phyloP scores from a whole-genome alignment of 2,888 invertebrate species.

The Drymonia ruficornis region DNA sequence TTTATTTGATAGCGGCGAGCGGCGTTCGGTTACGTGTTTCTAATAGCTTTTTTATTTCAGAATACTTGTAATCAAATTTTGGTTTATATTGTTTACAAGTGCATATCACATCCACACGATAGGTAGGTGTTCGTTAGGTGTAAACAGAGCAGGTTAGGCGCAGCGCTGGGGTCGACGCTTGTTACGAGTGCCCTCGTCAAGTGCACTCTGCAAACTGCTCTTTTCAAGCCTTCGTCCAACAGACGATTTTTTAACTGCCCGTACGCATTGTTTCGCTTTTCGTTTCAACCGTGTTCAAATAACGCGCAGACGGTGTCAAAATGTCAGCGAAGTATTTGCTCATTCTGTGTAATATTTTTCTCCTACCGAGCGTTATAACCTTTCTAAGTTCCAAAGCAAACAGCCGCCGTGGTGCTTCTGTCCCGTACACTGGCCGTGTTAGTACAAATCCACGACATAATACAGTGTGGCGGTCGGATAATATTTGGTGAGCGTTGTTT shows the following conservation, averaged over 20 bases:
- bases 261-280: slow-evolving; percentile 54
- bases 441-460: slow-evolving; percentile 76
- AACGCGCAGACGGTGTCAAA: slow-evolving; percentile 39
- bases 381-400: slow-evolving; percentile 72
- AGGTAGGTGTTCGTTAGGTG: slow-evolving; percentile 59
- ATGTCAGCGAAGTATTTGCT: slow-evolving; percentile 40
- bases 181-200: slow-evolving; percentile 62
- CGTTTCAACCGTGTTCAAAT: slow-evolving; percentile 46
- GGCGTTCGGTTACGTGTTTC: slow-evolving; percentile 48
- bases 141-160: slow-evolving; percentile 67
- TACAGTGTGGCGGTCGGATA: slow-evolving; percentile 71
- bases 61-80: background rate
- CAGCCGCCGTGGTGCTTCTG: slow-evolving; percentile 63
- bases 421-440: slow-evolving; percentile 60
- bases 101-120: slow-evolving; percentile 38
- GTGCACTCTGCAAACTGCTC: slow-evolving; percentile 73
- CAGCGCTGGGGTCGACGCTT: slow-evolving; percentile 60
- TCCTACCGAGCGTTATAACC: slow-evolving; percentile 49
- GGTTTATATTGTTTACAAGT: slow-evolving; percentile 23
- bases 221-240: slow-evolving; percentile 62
- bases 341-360: slow-evolving; percentile 47
- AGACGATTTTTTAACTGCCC: slow-evolving; percentile 61
- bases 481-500: slow-evolving; percentile 80
- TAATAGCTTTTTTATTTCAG: slow-evolving; percentile 20
- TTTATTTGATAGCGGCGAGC: slow-evolving; percentile 55